Evolutionary conservation across 2,797 vertebrate species (phyloP), one percentile per base, ranked within the genome.

Genomic region (Avahi laniger): DNA sequence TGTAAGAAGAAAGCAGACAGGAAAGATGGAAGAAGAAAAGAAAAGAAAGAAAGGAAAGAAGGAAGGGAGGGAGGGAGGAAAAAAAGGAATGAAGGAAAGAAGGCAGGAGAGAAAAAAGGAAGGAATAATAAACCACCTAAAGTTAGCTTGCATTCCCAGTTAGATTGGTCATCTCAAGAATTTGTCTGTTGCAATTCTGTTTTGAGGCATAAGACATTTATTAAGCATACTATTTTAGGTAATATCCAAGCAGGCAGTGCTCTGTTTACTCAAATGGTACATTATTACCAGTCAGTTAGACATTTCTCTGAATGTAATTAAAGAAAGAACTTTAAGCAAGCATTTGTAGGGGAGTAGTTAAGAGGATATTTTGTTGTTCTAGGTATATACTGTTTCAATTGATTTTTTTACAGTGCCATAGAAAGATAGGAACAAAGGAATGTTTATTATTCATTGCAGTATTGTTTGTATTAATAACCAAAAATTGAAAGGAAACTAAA

Each of bases 201-300:
- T 96, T 94, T 92, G 83, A 95, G 69, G 84, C n/a, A 79, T 33
- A 59, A 91, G 52, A 46, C 48, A 75, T 86, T 75, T 80, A 72
- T 87, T 65, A 88, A 95, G n/a, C 20, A 50, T 35, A 79, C 85
- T 84, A 91, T 95, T 97, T 93, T 89, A 80, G 65, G 70, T 84
- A 91, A 70, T 35, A 35, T 84, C 59, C 82, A 70, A 11, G 33
- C 0, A 95, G 15, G 61, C 17, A 78, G 38, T 93, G 54, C 46
- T 89, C 22, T 69, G 9, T 80, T 95, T 95, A 18, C 82, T 91
- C 46, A 89, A 84, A 73, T 83, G 57, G 33, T 33, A 43, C 46
- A 26, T 63, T 63, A 72, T 85, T 92, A 88, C 33, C 15, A 92
- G 73, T 30, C 41, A 75, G 43, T 69, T 84, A 85, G 50, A 59